A percentile compares a stretch with the other conserved stretches of the same genome.
phyloP scores from a whole-genome alignment of 2,113 vertebrate species.

The Apus apus region DNA sequence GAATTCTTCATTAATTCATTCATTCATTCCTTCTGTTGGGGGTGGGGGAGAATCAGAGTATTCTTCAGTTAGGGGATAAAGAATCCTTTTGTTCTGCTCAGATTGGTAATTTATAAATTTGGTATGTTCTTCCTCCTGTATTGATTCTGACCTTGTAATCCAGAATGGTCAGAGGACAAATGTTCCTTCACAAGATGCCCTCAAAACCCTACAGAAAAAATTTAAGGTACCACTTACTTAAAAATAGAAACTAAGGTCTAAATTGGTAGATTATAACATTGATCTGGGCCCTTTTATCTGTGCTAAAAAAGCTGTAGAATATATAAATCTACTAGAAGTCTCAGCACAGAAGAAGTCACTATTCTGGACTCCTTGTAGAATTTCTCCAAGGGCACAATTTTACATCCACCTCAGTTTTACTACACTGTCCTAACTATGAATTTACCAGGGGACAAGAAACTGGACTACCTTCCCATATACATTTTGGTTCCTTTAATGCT shows the following conservation, averaged over 20 bases:
- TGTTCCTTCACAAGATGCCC: background rate
- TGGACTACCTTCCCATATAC: background rate
- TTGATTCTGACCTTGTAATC: background rate
- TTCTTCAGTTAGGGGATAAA: slow-evolving; percentile 22
- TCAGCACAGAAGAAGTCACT: background rate
- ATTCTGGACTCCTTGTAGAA: background rate
- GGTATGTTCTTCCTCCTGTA: background rate
- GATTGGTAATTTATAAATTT: background rate
- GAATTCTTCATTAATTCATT: slow-evolving; percentile 25
- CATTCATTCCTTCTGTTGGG: slow-evolving; percentile 13
- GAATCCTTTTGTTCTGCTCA: slow-evolving; percentile 23
- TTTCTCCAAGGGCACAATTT: background rate
- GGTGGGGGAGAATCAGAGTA: background rate
- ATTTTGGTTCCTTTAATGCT: background rate
- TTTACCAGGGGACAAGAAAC: background rate
- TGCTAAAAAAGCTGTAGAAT: background rate
- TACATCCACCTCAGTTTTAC: background rate
- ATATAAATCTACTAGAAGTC: background rate
- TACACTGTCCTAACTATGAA: background rate
- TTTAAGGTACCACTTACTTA: background rate
- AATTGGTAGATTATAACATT: slow-evolving; percentile 21
- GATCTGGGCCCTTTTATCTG: background rate
- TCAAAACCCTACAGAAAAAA: background rate
- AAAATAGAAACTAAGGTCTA: slow-evolving; percentile 36
- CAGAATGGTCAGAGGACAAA: background rate